Base-by-base conservation (phyloP, 2,888 invertebrate genomes). In the Dugesia japonica region DNA sequence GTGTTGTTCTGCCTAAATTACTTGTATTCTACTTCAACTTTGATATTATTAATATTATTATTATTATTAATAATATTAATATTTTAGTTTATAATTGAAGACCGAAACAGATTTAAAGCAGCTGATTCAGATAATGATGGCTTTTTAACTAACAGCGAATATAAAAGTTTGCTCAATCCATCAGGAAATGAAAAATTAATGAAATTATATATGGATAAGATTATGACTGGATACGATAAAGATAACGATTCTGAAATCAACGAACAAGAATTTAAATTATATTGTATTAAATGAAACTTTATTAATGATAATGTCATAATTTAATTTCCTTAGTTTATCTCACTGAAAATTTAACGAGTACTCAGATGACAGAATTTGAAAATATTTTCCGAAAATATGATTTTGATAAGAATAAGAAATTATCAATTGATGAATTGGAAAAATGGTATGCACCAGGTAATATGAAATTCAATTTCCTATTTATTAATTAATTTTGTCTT, bases 381-480 rank as follows among this genome's bases (percentile, higher is more conserved):
- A 56, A 56, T 56, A 56, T 56, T 56, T 56, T 56, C 56, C 56
- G 1, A n/a, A 56, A 56, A n/a, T 56, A 13, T 56, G 56, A 56
- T n/a, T 56, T 56, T 23, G n/a, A 56, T 56, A 56, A 56, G 17
- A n/a, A 56, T 56, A 23, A n/a, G 17, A 56, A 56, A 56, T 56
- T 56, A n/a, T 56, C 56, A 23, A 56, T 56, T 56, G 56, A 56
- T 56, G 56, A 56, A 56, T 56, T 56, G 17, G n/a, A n/a, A 56
- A 56, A 56, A n/a, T 56, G 56, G 56, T 56, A 56, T 23, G 56
- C 56, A 9, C 56, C 56, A 56, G 56, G 56, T 56, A 56, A 56
- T 9, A 38, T 13, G 17, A 38, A 9, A 13, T 17, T 38, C 13
- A 38, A 38, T 38, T 38, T 17, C 38, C 9, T 38, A 13, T 38